Base-by-base conservation (phyloP, 1,140 invertebrate species). In the Calosoma granatense region DNA sequence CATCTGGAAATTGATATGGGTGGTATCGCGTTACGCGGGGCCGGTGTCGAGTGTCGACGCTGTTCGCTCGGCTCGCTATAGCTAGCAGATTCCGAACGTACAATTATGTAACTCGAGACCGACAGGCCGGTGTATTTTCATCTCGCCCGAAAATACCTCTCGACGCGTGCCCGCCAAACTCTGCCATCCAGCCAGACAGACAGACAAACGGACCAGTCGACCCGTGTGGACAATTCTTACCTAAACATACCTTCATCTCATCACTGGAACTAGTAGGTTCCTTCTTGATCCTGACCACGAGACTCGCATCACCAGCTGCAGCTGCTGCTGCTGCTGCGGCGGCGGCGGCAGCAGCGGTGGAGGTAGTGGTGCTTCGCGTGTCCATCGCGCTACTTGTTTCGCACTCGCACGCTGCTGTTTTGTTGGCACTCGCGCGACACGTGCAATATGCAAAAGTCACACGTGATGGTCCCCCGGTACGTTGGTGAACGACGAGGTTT, bases 171-270 rank as follows among this genome's bases (percentile, higher is more conserved):
- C 26, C 26, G 26, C 26, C 26, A 36, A 36, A 36, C 26, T 36
- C 6, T 36, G n/a, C 26, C 26, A n/a, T 9, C n/a, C n/a, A n/a
- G n/a, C n/a, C n/a, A n/a, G n/a, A n/a, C n/a, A 9, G 26, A 36
- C 26, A 36, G 6, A 6, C 6, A 36, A 36, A 36, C 26, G 26
- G n/a, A 36, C n/a, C 6, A 62, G 56, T 26, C 51, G 36, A 57
- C 15, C 15, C 2, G 17, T 22, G 2, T n/a, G n/a, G n/a, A n/a
- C n/a, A n/a, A n/a, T n/a, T n/a, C n/a, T 36, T 36, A 36, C 26
- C 64, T 58, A 62, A 54, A 56, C 61, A 59, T 65, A 77, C 76
- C 72, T 76, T 76, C 56, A 77, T 76, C 64, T 77, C 76, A 64
- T 77, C 74, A 56, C 72, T 73, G 19, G 71, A 68, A 47, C 41